Evolutionary conservation across 2,797 vertebrate species (phyloP).

Genomic region (Anableps anableps): DNA sequence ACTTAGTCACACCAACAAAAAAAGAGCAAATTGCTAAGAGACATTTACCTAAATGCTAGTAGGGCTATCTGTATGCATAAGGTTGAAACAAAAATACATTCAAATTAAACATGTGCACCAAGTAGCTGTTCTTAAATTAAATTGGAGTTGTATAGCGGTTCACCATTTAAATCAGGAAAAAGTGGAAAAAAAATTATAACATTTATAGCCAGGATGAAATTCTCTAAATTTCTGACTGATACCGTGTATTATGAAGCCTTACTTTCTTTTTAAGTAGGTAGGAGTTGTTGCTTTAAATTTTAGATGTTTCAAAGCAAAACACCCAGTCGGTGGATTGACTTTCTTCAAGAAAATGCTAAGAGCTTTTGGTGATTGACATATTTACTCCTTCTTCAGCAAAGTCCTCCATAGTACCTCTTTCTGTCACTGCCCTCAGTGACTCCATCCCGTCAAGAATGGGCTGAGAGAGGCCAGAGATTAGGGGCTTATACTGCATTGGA

Average conservation of each 20-base stretch:
- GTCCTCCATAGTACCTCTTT: conserved; percentile 48
- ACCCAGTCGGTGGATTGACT: conserved; percentile 30
- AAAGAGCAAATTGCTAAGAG: neutral
- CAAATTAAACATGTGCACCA: neutral
- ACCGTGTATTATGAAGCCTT: neutral
- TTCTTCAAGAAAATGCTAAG: conserved; percentile 32
- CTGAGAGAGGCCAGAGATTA: conserved; percentile 62
- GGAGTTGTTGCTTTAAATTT: neutral
- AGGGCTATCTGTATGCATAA: neutral
- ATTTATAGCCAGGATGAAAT: neutral
- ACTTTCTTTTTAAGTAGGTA: neutral
- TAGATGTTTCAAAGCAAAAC: conserved; percentile 7
- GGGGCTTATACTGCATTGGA: conserved; percentile 60
- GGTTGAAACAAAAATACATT: neutral
- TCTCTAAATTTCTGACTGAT: neutral
- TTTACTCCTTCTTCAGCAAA: conserved; percentile 47
- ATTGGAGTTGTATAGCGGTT: neutral
- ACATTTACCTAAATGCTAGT: neutral
- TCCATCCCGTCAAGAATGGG: conserved; percentile 58
- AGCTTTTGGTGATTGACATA: conserved; percentile 58
- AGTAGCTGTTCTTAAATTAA: neutral
- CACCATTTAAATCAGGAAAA: neutral
- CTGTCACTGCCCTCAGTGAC: conserved; percentile 47
- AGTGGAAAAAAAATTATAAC: neutral
- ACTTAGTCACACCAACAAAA: neutral